These are phyloP conservation scores for Cephus spinipes DNA, from an alignment of 2,888 invertebrate species.

Conservation along the genomic window DNA sequence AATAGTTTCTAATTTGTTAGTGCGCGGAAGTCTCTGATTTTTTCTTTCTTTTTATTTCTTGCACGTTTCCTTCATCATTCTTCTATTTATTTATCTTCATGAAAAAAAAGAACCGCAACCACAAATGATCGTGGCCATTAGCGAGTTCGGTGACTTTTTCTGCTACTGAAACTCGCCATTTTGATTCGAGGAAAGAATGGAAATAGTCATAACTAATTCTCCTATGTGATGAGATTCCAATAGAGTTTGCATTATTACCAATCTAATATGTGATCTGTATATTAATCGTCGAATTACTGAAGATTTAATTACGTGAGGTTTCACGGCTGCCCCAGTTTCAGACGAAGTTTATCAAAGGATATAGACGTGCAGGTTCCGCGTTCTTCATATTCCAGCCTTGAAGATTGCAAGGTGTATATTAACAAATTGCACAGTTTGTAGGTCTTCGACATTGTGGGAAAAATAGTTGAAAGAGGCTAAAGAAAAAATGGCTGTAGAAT, in stretches of 20 bases:
- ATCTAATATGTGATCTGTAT: neutral
- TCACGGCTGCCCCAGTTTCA: neutral
- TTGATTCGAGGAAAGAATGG: neutral
- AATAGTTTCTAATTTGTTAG: constrained; percentile 2
- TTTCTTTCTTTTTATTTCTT: neutral
- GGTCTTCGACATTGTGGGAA: constrained; percentile 39
- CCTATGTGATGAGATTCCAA: neutral
- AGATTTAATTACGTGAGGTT: neutral
- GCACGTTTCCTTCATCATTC: neutral
- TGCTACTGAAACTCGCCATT: neutral
- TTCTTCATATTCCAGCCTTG: constrained; percentile 43
- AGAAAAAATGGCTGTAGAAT: constrained; percentile 17
- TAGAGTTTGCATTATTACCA: neutral
- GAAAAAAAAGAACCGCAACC: neutral
- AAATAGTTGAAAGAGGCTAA: constrained; percentile 10
- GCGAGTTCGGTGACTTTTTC: neutral
- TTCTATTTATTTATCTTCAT: neutral
- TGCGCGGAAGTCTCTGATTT: neutral
- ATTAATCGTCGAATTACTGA: neutral
- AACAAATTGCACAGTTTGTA: constrained; percentile 51
- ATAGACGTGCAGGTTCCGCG: constrained; percentile 39
- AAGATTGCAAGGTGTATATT: constrained; percentile 48
- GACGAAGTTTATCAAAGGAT: neutral
- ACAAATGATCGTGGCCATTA: neutral
- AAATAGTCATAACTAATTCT: neutral